These are phyloP conservation scores for Smithornis capensis DNA, from an alignment of 2,113 vertebrate species.

Conservation along the genomic window DNA sequence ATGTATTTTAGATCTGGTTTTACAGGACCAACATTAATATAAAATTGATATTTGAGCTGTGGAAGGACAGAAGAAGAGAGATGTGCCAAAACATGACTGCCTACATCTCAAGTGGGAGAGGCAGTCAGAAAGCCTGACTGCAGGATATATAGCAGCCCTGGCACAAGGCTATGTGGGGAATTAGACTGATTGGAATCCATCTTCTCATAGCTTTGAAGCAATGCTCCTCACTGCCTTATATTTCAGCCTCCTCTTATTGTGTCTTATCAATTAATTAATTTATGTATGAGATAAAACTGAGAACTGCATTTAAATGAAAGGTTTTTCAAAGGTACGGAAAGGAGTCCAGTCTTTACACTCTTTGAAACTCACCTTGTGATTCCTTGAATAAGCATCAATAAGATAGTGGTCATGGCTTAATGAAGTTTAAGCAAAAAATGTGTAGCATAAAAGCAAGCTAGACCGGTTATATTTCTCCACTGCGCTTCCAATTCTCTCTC, in stretches of 20 bases:
- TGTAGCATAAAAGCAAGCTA: neutral
- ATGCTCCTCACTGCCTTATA: neutral
- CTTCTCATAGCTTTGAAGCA: neutral
- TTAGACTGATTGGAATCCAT: neutral
- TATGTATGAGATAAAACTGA: fast-evolving
- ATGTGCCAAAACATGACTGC: neutral
- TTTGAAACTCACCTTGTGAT: neutral
- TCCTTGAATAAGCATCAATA: neutral
- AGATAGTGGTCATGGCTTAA: neutral
- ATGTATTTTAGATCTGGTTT: neutral
- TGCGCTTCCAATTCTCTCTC: neutral
- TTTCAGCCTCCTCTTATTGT: neutral
- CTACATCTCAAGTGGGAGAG: neutral
- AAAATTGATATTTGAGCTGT: neutral
- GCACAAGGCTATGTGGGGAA: neutral
- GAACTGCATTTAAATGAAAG: neutral
- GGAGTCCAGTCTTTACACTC: neutral
- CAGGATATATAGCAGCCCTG: neutral
- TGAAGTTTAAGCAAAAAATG: neutral
- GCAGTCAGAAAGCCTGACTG: neutral
- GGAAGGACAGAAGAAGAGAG: neutral
- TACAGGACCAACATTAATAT: neutral
- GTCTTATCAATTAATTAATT: neutral
- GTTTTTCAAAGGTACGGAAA: neutral
- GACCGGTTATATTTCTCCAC: neutral